phyloP scores from a whole-genome alignment of 37 sponge, comb jelly and placozoan genomes.

The Spongia lamella region DNA sequence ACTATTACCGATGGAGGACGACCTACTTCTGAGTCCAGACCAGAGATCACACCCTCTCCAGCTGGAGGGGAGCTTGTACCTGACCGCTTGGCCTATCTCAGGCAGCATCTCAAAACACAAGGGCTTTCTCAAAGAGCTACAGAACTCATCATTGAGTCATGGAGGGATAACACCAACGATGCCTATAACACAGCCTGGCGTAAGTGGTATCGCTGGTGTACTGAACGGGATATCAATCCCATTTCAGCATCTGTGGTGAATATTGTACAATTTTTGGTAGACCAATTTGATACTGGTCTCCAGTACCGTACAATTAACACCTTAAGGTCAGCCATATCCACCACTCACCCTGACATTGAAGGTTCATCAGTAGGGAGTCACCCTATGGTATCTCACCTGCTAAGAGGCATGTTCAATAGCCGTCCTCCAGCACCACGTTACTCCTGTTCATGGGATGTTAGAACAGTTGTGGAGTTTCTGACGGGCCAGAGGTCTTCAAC shows the following conservation, averaged over 20 bases:
- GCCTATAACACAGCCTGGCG: slow-evolving; percentile 10
- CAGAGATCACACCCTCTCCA: neutral
- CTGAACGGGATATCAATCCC: slow-evolving; percentile 18
- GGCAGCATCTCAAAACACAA: too few relatives aligned
- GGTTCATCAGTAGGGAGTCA: slow-evolving; percentile 15
- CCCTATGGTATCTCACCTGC: slow-evolving; percentile 15
- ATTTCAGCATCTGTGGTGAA: slow-evolving; percentile 38
- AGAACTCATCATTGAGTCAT: too few relatives aligned
- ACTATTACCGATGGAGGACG: too few relatives aligned
- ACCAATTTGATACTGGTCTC: slow-evolving; percentile 19
- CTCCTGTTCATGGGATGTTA: slow-evolving; percentile 21
- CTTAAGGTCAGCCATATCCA: too few relatives aligned
- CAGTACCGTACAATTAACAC: slow-evolving; percentile 19
- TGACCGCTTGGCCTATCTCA: slow-evolving; percentile 37
- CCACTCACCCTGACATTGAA: too few relatives aligned
- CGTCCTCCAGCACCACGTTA: slow-evolving; percentile 25
- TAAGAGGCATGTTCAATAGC: slow-evolving; percentile 25
- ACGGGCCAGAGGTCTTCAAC: too few relatives aligned
- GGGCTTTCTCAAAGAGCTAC: too few relatives aligned
- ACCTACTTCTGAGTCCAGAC: slow-evolving; percentile 7
- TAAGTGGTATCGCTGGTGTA: slow-evolving; percentile 23
- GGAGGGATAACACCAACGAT: too few relatives aligned
- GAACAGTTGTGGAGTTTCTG: too few relatives aligned
- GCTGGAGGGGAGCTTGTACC: slow-evolving; percentile 6
- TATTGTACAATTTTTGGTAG: slow-evolving; percentile 22